Conservation (phyloP, 2,888 invertebrate genomes). For the Apotomis betuletana region DNA sequence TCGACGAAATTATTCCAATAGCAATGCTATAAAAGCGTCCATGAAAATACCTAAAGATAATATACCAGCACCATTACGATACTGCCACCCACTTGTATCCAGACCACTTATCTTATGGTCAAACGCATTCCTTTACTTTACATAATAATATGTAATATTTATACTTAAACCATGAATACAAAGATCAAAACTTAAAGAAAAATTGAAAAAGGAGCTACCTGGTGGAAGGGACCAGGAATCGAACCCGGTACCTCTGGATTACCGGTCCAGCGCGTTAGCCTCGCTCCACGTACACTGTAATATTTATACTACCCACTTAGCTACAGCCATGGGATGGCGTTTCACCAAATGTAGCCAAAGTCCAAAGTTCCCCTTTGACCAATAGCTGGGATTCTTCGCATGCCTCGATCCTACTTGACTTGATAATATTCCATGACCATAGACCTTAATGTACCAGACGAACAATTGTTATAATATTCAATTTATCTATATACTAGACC, state of each 20-base stretch:
- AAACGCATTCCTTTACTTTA: background rate
- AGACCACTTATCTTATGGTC: background rate
- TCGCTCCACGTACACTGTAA: too few species aligned
- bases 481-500: too few species aligned
- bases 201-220: too few species aligned
- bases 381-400: slow-evolving; percentile 31
- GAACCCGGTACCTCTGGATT: too few species aligned
- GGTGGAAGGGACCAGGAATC: too few species aligned
- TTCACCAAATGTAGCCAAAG: slow-evolving; percentile 26
- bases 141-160: background rate
- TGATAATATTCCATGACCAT: slow-evolving; percentile 20
- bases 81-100: background rate
- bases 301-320: too few species aligned
- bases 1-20: background rate
- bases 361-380: slow-evolving; percentile 34
- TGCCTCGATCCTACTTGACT: slow-evolving; percentile 31
- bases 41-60: background rate
- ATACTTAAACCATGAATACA: too few species aligned
- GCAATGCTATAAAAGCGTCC: background rate
- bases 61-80: background rate
- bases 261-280: too few species aligned
- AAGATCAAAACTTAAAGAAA: too few species aligned
- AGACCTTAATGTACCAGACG: slow-evolving; percentile 6
- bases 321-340: slow-evolving; percentile 6
- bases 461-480: too few species aligned